Evolutionary conservation across 2,113 vertebrate species (phyloP).

Genomic region (Ciconia boyciana): DNA sequence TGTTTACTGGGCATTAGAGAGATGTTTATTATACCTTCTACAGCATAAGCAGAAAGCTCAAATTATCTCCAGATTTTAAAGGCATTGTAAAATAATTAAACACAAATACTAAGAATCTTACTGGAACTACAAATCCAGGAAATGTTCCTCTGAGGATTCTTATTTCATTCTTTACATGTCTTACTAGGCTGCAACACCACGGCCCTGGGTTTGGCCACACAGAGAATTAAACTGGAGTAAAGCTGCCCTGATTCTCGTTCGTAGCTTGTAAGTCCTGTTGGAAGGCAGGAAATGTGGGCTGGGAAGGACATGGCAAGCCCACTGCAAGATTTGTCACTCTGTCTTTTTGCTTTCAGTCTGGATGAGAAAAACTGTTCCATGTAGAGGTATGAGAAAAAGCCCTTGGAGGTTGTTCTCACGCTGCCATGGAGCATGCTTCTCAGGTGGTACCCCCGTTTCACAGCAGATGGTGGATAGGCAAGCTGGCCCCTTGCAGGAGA

Average conservation of each 20-base stretch:
- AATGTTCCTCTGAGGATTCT: conserved; percentile 27
- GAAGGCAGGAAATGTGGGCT: background rate
- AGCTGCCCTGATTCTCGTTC: background rate
- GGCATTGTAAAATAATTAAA: conserved; percentile 55
- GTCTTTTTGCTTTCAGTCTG: background rate
- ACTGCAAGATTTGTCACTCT: background rate
- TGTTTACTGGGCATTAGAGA: conserved; percentile 58
- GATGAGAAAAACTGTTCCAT: background rate
- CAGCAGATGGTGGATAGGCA: background rate
- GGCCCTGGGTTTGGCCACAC: background rate
- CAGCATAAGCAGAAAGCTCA: conserved; percentile 49
- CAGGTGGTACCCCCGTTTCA: background rate
- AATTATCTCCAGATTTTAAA: conserved; percentile 67
- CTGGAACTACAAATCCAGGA: conserved; percentile 49
- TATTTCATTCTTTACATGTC: conserved; percentile 6
- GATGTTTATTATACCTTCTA: conserved; percentile 55
- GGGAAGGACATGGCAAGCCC: background rate
- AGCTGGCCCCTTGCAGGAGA: background rate
- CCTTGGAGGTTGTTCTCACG: background rate
- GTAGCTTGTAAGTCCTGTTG: background rate
- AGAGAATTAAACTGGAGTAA: background rate
- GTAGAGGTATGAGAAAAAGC: background rate
- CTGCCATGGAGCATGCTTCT: background rate
- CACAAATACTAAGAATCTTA: conserved; percentile 17
- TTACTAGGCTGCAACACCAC: background rate